Evolutionary conservation across 2,888 invertebrate genomes (phyloP).

Genomic region (Limnephilus auricula): DNA sequence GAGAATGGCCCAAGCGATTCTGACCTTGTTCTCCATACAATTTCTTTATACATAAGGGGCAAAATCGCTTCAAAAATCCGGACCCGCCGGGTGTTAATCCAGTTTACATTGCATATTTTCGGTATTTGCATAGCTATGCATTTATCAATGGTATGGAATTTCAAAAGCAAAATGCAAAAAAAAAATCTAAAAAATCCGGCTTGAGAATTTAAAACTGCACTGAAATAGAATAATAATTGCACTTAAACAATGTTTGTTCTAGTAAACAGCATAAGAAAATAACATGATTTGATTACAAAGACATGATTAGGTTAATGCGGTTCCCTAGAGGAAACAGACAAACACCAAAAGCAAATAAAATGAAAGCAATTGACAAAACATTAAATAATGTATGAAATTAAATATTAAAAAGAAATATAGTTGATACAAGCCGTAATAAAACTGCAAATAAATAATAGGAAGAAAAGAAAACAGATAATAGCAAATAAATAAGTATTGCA

Average conservation of each 20-base stretch:
- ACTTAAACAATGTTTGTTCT: background rate
- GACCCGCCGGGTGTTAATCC: too few relatives aligned
- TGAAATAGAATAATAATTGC: background rate
- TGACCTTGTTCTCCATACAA: too few relatives aligned
- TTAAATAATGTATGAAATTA: background rate
- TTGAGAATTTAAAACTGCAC: background rate
- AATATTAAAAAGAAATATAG: background rate
- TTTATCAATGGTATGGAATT: background rate
- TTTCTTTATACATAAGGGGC: too few relatives aligned
- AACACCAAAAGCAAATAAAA: background rate
- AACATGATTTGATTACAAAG: background rate
- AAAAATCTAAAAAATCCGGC: too few relatives aligned
- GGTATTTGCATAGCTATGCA: too few relatives aligned
- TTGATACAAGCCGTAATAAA: background rate
- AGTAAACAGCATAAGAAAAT: background rate
- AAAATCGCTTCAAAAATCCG: too few relatives aligned
- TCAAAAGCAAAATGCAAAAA: background rate
- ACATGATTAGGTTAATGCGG: background rate
- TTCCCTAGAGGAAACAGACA: background rate
- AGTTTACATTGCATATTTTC: too few relatives aligned
- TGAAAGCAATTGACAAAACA: background rate
- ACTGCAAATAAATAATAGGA: background rate
- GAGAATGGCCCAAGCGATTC: too few relatives aligned
- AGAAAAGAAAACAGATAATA: background rate
- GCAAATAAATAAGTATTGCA: slow-evolving; percentile 4